A percentile compares a stretch with the other conserved stretches of the same genome.
Conservation (phyloP, 1,140 invertebrate species). For the Ceratina australensis region DNA sequence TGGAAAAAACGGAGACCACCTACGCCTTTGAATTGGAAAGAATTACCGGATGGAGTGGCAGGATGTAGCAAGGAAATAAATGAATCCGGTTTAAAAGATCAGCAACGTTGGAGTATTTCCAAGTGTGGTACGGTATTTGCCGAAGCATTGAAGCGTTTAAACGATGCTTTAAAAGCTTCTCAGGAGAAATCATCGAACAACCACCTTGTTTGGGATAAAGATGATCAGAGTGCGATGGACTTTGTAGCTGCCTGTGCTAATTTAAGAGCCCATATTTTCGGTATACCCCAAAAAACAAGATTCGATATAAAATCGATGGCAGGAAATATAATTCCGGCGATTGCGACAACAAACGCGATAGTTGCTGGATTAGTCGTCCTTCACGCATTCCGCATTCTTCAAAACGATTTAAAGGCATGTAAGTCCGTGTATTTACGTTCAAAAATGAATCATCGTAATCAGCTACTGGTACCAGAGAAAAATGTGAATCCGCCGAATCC, state of each 20-base stretch:
- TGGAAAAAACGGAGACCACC: constrained; percentile 93
- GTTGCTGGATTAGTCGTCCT: constrained; percentile 96
- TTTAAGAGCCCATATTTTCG: constrained; percentile 94
- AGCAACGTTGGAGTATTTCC: constrained; percentile 89
- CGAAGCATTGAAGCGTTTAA: constrained; percentile 85
- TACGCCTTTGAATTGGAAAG: constrained; percentile 87
- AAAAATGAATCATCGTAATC: constrained; percentile 85
- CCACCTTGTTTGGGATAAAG: constrained; percentile 97
- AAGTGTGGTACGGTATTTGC: constrained; percentile 89
- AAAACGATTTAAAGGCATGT: constrained; percentile 85
- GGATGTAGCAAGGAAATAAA: constrained; percentile 76
- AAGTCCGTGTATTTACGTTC: constrained; percentile 87
- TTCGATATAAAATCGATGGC: constrained; percentile 99
- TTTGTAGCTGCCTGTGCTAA: constrained; percentile 98
- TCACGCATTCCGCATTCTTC: constrained; percentile 91
- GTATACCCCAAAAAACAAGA: constrained; percentile 91
- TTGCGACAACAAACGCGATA: constrained; percentile 99
- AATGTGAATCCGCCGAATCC: constrained; percentile 86
- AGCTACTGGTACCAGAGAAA: constrained; percentile 86
- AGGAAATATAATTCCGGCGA: constrained; percentile 98
- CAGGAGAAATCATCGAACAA: constrained; percentile 81
- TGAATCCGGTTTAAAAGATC: constrained; percentile 83
- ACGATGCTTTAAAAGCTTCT: constrained; percentile 82
- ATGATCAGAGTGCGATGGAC: constrained; percentile 96
- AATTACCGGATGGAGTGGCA: constrained; percentile 83